These are phyloP conservation scores for Guaruba guarouba DNA, from an alignment of 2,113 vertebrate genomes.

Conservation along the genomic window DNA sequence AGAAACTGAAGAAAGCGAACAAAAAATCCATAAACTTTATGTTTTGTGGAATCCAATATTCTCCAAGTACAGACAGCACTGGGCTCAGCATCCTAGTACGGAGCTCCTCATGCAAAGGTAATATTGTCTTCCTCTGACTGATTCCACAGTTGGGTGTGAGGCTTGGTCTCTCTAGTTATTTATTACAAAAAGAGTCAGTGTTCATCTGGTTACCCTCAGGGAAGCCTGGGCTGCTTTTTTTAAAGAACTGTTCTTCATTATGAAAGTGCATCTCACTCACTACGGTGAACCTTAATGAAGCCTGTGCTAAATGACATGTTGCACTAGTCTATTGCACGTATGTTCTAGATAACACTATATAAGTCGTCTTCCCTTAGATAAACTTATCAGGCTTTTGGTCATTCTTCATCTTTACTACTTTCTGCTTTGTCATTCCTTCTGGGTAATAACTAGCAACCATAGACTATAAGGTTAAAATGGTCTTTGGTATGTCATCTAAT, in stretches of 20 bases:
- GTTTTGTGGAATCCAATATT: not conserved
- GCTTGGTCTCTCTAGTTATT: not conserved
- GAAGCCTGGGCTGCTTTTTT: not conserved
- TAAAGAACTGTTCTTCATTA: not conserved
- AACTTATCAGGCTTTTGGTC: not conserved
- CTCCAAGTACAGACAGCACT: not conserved
- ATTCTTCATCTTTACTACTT: not conserved
- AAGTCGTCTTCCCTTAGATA: not conserved
- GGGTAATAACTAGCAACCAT: not conserved
- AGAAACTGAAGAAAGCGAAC: not conserved
- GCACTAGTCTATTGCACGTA: not conserved
- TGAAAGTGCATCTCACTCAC: not conserved
- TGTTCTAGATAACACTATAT: not conserved
- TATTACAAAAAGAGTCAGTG: not conserved
- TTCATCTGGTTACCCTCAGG: not conserved
- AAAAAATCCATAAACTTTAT: not conserved
- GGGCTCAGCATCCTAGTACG: not conserved
- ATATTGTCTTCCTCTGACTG: not conserved
- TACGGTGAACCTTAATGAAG: not conserved
- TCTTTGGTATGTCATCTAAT: not conserved
- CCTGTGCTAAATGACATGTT: not conserved
- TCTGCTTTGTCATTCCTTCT: not conserved
- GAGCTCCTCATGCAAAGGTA: not conserved
- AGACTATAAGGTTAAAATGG: not conserved
- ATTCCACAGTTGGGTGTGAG: not conserved